Base-by-base conservation (phyloP, 2,113 vertebrate species). In the Anser cygnoides region DNA sequence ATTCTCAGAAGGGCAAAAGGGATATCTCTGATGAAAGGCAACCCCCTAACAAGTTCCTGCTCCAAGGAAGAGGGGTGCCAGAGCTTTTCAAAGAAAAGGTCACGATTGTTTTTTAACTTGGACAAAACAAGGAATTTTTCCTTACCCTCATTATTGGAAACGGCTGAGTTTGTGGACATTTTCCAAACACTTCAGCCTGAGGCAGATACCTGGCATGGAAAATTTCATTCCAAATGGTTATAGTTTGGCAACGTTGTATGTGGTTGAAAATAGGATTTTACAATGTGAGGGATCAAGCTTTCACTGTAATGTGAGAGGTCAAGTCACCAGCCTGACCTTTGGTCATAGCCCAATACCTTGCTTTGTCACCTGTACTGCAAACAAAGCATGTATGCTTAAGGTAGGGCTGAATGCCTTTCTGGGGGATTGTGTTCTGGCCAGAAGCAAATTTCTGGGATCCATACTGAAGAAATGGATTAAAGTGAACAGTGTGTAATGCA, bases 151-250 rank as follows among this genome's bases (percentile, higher is more conserved):
- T 95, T 95, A 95, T 95, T 96, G 84, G 94, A 96, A 96, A 91
- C 16, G 5, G 18, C 91, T 95, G 92, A 49, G 43, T 96, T 91
- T 89, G 77, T 96, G 96, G 91, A 91, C 13, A 12, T 79, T 72
- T 72, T 96, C 96, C 96, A 96, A 75, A 95, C 89, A 23, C 77
- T 95, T 94, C 87, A 95, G 94, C 81, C 94, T 82, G 39, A 92
- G 91, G 95, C 91, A 97, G 94, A 95, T 95, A 97, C 96, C 95
- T 97, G 91, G 94, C 93, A 96, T 68, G 94, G 91, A 97, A 95
- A 93, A 93, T 89, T 95, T 96, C 18, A 95, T 97, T 97, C 93
- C 95, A 91, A 95, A 91, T 73, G 39, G 89, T 93, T 97, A 93
- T 82, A 95, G 11, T 84, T 84, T 96, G 93, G 93, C 89, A 87